phyloP scores from a whole-genome alignment of 2,113 vertebrate species.

The Spea multiplicata region DNA sequence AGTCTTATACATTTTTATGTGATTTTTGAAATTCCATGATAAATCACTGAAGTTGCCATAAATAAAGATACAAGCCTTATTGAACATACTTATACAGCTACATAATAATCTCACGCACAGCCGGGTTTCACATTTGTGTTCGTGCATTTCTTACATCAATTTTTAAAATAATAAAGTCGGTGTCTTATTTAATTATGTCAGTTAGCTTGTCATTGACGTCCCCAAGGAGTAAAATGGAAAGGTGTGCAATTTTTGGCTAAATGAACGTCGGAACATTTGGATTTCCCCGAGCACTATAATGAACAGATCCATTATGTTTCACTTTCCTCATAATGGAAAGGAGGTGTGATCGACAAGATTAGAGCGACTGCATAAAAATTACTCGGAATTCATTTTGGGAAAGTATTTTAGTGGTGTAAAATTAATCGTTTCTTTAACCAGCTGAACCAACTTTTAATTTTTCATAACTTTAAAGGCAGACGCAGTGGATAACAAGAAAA shows the following conservation, averaged over 20 bases:
- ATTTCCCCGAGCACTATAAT: constrained; percentile 29
- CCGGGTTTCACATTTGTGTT: not conserved
- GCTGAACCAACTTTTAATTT: not conserved
- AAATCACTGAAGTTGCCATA: not conserved
- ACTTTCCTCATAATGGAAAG: constrained; percentile 1
- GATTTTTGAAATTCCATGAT: not conserved
- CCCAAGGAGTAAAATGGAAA: constrained; percentile 26
- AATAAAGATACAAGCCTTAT: not conserved
- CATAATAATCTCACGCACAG: not conserved
- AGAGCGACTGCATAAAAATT: constrained; percentile 3
- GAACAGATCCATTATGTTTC: constrained; percentile 35
- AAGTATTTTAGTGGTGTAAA: not conserved
- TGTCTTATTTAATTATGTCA: constrained; percentile 31
- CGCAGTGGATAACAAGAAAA: no score
- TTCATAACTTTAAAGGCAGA: not conserved
- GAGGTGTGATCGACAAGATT: constrained; percentile 41
- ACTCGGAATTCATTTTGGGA: constrained; percentile 1
- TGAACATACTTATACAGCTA: not conserved
- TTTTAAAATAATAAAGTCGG: constrained; percentile 23
- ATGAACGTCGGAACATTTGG: constrained; percentile 16
- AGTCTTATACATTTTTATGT: not conserved
- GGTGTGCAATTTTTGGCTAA: constrained; percentile 39
- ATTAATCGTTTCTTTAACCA: not conserved
- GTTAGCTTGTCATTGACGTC: constrained; percentile 12
- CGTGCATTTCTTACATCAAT: constrained; percentile 21